Evolutionary conservation across 2,888 invertebrate species (phyloP).

Genomic region (Rhimphoctona megacephalus): DNA sequence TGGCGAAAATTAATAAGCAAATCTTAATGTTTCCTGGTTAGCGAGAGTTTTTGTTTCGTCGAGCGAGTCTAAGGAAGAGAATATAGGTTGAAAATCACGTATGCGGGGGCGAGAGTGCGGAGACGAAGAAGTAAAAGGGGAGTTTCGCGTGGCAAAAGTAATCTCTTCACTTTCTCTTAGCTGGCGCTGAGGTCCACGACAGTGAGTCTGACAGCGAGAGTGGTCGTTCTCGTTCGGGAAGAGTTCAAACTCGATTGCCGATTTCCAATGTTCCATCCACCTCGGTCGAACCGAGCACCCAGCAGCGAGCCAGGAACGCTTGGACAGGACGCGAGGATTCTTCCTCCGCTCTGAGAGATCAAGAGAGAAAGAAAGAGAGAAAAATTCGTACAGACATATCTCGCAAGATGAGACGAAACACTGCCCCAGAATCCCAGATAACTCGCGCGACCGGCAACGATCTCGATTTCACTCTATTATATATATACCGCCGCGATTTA

Average conservation of each 20-base stretch:
- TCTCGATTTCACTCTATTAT: slow-evolving; percentile 70
- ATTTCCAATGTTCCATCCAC: slow-evolving; percentile 57
- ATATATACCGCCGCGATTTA: slow-evolving; percentile 15
- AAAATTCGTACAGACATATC: background rate
- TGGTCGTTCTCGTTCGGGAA: slow-evolving; percentile 71
- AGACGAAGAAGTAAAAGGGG: slow-evolving; percentile 48
- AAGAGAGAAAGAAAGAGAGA: slow-evolving; percentile 16
- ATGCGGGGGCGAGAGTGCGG: slow-evolving; percentile 46
- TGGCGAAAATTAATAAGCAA: slow-evolving; percentile 1
- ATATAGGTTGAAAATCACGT: background rate
- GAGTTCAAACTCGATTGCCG: slow-evolving; percentile 41
- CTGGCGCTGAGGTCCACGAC: slow-evolving; percentile 47
- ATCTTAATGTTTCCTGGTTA: slow-evolving; percentile 14
- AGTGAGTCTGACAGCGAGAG: slow-evolving; percentile 77
- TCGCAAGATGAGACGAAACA: slow-evolving; percentile 53
- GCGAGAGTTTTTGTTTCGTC: slow-evolving; percentile 27
- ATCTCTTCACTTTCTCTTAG: slow-evolving; percentile 72
- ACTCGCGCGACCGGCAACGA: slow-evolving; percentile 57
- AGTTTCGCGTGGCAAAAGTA: slow-evolving; percentile 59
- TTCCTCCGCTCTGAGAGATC: background rate
- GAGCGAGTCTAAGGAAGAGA: background rate
- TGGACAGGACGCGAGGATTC: slow-evolving; percentile 55
- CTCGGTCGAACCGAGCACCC: slow-evolving; percentile 10
- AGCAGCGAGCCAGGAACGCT: slow-evolving; percentile 20
- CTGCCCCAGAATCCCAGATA: slow-evolving; percentile 73